Conservation (phyloP, 1,140 invertebrate genomes). For the Drosophila lacteicornis region DNA sequence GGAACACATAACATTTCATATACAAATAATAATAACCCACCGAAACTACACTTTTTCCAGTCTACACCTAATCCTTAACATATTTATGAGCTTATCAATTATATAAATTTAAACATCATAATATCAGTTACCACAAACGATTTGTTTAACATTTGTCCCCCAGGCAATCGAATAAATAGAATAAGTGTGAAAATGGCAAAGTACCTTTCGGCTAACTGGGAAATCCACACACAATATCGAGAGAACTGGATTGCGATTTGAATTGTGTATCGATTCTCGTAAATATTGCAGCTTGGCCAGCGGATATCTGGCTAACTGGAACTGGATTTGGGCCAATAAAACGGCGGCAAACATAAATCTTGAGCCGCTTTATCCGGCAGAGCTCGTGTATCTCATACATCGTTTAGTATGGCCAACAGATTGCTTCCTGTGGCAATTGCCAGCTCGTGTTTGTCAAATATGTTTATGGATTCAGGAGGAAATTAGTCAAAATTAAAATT, state of each 20-base stretch:
- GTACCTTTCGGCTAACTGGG: neutral
- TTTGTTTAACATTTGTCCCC: constrained; percentile 17
- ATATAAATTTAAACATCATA: constrained; percentile 13
- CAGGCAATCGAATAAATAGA: constrained; percentile 1
- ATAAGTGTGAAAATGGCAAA: constrained; percentile 30
- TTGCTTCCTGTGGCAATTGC: constrained; percentile 34
- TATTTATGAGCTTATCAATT: neutral
- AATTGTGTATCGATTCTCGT: constrained; percentile 56
- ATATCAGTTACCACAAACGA: constrained; percentile 26
- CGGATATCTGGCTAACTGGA: constrained; percentile 32
- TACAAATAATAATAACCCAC: no score
- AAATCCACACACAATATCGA: constrained; percentile 10
- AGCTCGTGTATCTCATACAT: constrained; percentile 16
- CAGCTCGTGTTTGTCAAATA: constrained; percentile 39
- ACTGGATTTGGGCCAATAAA: constrained; percentile 62
- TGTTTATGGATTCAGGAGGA: constrained; percentile 6
- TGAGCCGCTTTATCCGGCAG: constrained; percentile 50
- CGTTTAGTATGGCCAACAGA: constrained; percentile 10
- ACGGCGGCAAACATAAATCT: constrained; percentile 65
- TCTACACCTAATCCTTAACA: neutral
- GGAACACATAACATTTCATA: no score
- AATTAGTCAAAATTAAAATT: constrained; percentile 1
- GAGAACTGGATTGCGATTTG: constrained; percentile 29
- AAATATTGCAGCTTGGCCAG: constrained; percentile 56
- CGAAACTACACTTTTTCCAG: neutral